Base-by-base conservation (phyloP, 1,140 invertebrate species). In the Pemphigus obesinymphae region DNA sequence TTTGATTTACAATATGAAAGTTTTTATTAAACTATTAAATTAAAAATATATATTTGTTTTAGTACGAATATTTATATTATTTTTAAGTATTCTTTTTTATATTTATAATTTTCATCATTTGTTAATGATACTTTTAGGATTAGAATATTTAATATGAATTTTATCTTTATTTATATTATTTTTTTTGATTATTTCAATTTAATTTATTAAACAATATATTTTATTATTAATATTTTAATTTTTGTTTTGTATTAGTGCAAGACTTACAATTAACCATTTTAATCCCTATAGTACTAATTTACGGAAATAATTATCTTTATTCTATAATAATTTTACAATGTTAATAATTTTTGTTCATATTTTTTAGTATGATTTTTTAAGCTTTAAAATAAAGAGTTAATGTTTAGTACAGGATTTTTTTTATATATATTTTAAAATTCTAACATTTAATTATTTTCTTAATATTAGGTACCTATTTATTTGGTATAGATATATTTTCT, bases 181-280 rank as follows among this genome's bases (percentile, higher is more conserved):
- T n/a, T 34, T 63, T 20, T n/a, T 63, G 1, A 34, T 34, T 34
- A 34, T 63, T 34, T n/a, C n/a, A n/a, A 63, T 63, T 20, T 34
- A 34, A 63, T 63, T 63, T 63, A 63, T 63, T 63, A 63, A 63
- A 31, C 58, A 61, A 61, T 61, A 61, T 61, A 20, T 61, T 63
- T 34, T 34, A 34, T 34, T 63, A 63, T 63, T 34, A n/a, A 34
- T 37, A n/a, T 66, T 66, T 37, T 66, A n/a, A 37, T 63, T 66
- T 66, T n/a, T n/a, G n/a, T n/a, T 37, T 66, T 66, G 31, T 66
- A 66, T 66, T 66, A 66, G 61, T 34, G 61, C 34, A 37, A 66
- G 17, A 66, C 20, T 37, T 66, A 37, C 20, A 31, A 37, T 37
- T 66, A 37, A 37, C 17, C 20, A 66, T 66, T 37, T 66, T 37